Evolutionary conservation across 2,113 vertebrate species (phyloP).

Genomic region (Caranx melampygus): DNA sequence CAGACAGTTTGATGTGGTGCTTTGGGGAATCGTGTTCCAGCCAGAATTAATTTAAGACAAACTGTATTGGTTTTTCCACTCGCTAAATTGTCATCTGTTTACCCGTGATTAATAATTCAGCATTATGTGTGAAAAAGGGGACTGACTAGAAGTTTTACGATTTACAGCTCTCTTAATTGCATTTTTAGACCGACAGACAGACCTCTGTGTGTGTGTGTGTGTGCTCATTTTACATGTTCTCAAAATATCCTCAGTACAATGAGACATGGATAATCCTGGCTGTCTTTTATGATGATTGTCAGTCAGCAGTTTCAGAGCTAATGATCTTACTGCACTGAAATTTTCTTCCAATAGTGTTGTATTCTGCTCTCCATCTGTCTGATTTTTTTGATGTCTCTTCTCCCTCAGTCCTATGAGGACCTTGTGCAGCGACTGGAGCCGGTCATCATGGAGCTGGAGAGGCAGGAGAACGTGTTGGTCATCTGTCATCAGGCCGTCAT

Average conservation of each 20-base stretch:
- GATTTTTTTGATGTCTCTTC: neutral
- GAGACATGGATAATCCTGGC: neutral
- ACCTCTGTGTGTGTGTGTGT: too few relatives aligned
- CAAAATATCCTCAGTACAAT: neutral
- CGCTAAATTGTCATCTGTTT: conserved; percentile 20
- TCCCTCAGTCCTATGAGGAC: conserved; percentile 94
- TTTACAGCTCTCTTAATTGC: neutral
- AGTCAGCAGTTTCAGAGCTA: neutral
- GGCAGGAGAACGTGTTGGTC: conserved; percentile 97
- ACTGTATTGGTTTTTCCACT: conserved; percentile 24
- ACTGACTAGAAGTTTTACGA: neutral
- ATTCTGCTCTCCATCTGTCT: neutral
- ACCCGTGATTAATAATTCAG: neutral
- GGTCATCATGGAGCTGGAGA: conserved; percentile 98
- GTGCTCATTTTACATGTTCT: neutral
- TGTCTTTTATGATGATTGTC: neutral
- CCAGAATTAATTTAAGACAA: neutral
- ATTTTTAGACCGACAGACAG: neutral
- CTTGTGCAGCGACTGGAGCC: conserved; percentile 97
- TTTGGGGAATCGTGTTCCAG: conserved; percentile 22
- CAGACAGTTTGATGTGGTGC: neutral
- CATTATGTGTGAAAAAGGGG: neutral
- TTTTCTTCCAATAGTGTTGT: fast-evolving
- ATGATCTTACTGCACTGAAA: neutral
- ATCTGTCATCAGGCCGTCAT: conserved; percentile 99